Base-by-base conservation (phyloP, 2,113 vertebrate genomes). In the rabbit (Oryctolagus cuniculus) region DNA sequence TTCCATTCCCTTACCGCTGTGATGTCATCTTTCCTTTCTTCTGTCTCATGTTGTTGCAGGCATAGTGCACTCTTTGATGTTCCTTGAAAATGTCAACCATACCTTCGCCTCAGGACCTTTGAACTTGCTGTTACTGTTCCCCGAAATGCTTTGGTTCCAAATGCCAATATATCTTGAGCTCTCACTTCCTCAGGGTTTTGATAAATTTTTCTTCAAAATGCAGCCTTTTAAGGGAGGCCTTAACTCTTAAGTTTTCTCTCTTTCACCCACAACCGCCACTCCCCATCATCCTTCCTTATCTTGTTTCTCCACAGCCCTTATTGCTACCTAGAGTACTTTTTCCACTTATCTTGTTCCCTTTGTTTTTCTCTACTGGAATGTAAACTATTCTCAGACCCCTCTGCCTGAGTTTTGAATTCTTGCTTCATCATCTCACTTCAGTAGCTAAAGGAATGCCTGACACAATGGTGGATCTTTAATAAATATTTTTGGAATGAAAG, bases 401-500 rank as follows among this genome's bases (percentile, higher is more conserved):
- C 29, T 67, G 29, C 16, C 10, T 80, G 77, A 95, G 21, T 12
- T 72, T 61, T 19, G 2, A 16, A 21, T 11, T 92, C 17, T 64
- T 72, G 19, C 67, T 95, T n/a, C 82, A 12, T 63, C 5, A 1
- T 82, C 7, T 87, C 29, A 29, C 11, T 55, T 19, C 25, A 70
- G 12, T 44, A 21, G 77, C 75, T 31, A 80, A 9, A 85, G 81
- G 36, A 94, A 85, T 73, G 73, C 3, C n/a, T 87, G 36, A 16
- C 8, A 69, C 1, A 38, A n/a, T 44, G 58, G 31, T 27, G 66
- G 36, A 61, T 2, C 38, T 51, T 74, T 27, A 81, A 69, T 70
- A 73, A 84, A 53, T 63, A 72, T 16, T 69, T 94, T 93, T 70
- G 64, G n/a, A 95, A 44, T 75, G 16, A 94, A 86, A 63, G 53